Evolutionary conservation across 2,888 invertebrate species (phyloP).

Genomic region (Incurvaria masculella): DNA sequence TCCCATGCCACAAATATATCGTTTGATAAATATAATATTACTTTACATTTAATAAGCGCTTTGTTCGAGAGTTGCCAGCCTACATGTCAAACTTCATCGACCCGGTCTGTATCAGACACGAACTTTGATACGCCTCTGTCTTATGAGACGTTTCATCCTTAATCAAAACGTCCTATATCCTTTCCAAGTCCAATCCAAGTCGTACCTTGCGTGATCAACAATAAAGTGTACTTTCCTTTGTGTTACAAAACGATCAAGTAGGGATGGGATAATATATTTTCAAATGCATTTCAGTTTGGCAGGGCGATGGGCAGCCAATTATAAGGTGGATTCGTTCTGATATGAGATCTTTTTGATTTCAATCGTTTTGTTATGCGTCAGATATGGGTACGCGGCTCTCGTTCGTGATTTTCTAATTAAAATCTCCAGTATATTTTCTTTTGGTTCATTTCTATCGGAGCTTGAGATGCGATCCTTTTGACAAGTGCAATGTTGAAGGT

Average conservation of each 20-base stretch:
- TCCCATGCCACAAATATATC: neutral
- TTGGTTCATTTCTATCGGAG: neutral
- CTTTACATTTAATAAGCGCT: neutral
- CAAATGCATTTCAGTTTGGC: constrained; percentile 23
- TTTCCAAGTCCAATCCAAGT: no score
- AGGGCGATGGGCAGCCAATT: constrained; percentile 43
- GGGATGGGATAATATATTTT: constrained; percentile 6
- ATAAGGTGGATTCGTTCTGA: constrained; percentile 40
- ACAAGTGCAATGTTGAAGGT: no score
- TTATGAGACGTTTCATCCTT: no score
- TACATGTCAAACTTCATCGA: constrained; percentile 55
- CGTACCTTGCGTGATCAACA: no score
- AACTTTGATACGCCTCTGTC: constrained; percentile 44
- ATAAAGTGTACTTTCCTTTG: no score
- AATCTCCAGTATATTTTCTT: constrained; percentile 30
- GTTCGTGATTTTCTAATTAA: constrained; percentile 46
- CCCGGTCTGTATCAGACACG: constrained; percentile 32
- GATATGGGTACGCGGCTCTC: neutral
- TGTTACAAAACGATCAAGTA: no score
- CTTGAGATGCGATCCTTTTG: no score
- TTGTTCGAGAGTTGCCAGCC: constrained; percentile 42
- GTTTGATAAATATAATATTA: neutral
- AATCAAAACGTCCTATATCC: no score
- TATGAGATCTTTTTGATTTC: constrained; percentile 48
- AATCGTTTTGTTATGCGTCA: constrained; percentile 41